Percentiles rank a stretch among this genome's conserved stretches.
These are phyloP conservation scores for Cosmopolites sordidus DNA, from an alignment of 2,888 invertebrate genomes.

Conservation along the genomic window DNA sequence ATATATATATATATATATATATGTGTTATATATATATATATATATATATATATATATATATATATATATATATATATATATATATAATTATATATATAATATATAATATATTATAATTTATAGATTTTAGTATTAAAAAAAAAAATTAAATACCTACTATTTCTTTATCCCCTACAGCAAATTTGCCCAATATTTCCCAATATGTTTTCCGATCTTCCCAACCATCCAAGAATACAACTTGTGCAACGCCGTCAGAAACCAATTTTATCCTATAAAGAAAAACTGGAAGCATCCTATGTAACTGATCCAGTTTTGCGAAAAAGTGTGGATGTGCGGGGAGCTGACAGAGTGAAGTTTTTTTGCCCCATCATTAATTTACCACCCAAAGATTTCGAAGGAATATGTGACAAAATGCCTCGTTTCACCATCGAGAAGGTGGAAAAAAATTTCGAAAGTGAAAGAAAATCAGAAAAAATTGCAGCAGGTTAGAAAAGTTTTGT, in stretches of 20 bases:
- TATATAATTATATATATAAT: no score
- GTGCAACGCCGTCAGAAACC: slow-evolving; percentile 43
- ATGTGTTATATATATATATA: no score
- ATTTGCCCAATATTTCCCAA: slow-evolving; percentile 55
- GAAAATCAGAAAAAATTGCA: slow-evolving; percentile 10
- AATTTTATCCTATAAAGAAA: slow-evolving; percentile 30
- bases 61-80: no score
- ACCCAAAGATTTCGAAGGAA: slow-evolving; percentile 26
- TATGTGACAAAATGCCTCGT: slow-evolving; percentile 31
- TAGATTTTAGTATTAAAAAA: no score
- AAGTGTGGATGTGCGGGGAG: slow-evolving; percentile 34
- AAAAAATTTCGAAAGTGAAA: slow-evolving; percentile 23
- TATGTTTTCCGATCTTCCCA: slow-evolving; percentile 58
- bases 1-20: no score
- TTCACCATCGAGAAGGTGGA: slow-evolving; percentile 32
- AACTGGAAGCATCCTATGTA: slow-evolving; percentile 26
- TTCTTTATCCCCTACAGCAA: slow-evolving; percentile 46
- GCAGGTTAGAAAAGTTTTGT: no score
- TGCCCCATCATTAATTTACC: slow-evolving; percentile 32
- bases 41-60: no score
- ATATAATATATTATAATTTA: no score
- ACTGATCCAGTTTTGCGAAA: slow-evolving; percentile 30
- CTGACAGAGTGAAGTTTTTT: slow-evolving; percentile 37
- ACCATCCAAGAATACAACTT: slow-evolving; percentile 50
- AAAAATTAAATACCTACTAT: no score